These are phyloP conservation scores for Pterostichus niger DNA, from an alignment of 2,888 invertebrate genomes.

Conservation along the genomic window DNA sequence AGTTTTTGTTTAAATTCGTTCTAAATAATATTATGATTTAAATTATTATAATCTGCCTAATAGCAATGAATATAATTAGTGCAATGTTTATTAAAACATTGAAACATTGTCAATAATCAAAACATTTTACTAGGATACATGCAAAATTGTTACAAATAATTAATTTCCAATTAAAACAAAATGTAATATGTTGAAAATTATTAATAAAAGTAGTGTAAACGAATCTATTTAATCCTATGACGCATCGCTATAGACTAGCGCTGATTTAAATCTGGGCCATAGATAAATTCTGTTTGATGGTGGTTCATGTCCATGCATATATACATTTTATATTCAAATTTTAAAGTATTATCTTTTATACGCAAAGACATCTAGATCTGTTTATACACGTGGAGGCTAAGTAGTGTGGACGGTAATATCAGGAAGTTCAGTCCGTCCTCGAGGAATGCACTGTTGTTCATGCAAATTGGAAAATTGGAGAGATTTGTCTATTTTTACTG, in stretches of 20 bases:
- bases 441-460: background rate
- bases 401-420: background rate
- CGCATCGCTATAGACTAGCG: background rate
- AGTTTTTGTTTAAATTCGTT: background rate
- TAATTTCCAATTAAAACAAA: background rate
- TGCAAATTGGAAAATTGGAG: background rate
- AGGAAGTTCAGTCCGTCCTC: background rate
- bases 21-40: background rate
- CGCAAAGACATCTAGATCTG: conserved; percentile 20
- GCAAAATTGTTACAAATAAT: too few species aligned
- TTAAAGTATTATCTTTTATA: conserved; percentile 30
- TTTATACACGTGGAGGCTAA: background rate
- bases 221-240: background rate
- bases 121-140: background rate
- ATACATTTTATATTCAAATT: conserved; percentile 49
- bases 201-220: background rate
- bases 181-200: background rate
- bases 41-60: background rate
- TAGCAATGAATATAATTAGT: background rate
- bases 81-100: background rate
- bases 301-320: conserved; percentile 53
- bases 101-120: background rate
- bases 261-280: conserved; percentile 19
- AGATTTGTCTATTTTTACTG: conserved; percentile 20
- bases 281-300: conserved; percentile 39